Base-by-base conservation (phyloP, 1,140 invertebrate species). In the Andricus grossulariae region DNA sequence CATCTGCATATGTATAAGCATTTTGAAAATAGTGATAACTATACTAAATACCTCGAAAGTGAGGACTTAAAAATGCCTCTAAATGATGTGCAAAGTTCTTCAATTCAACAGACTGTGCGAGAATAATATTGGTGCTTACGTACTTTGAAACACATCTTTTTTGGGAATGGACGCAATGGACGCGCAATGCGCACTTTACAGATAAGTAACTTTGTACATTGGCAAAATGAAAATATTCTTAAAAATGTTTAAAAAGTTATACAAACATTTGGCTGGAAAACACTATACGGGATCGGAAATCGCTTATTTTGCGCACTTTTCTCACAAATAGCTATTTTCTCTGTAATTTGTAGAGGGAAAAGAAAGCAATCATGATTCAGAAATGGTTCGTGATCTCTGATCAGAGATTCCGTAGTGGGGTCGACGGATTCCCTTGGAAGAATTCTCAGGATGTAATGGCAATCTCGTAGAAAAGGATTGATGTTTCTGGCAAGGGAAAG, bases 401-500 rank as follows among this genome's bases (percentile, higher is more conserved):
- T n/a, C n/a, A 54, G 52, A 54, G 16, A 54, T 19, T 54, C 52
- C 52, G n/a, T 54, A 5, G 18, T 54, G n/a, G 18, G n/a, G 52
- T 54, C n/a, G 18, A n/a, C 18, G 60, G 60, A 66, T 39, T 66
- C 60, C 25, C 60, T 66, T 16, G 60, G 25, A 66, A 66, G 45
- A 73, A 75, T 84, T 83, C 78, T 76, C 60, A 77, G 78, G 76
- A 83, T 57, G 73, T 25, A 54, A 11, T 10, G 73, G n/a, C 76
- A 21, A 82, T 83, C 80, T 87, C 86, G 79, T 73, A 78, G 86
- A 87, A 87, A 85, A 76, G 77, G 51, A 54, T 49, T 55, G 50
- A 75, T 50, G 55, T 84, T 87, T 87, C 86, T 85, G 76, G 82
- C 78, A 83, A 83, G 80, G 83, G 83, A 84, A 83, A 81, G 75